Evolutionary conservation across 2,113 vertebrate genomes (phyloP).

Genomic region (Circaetus gallicus): DNA sequence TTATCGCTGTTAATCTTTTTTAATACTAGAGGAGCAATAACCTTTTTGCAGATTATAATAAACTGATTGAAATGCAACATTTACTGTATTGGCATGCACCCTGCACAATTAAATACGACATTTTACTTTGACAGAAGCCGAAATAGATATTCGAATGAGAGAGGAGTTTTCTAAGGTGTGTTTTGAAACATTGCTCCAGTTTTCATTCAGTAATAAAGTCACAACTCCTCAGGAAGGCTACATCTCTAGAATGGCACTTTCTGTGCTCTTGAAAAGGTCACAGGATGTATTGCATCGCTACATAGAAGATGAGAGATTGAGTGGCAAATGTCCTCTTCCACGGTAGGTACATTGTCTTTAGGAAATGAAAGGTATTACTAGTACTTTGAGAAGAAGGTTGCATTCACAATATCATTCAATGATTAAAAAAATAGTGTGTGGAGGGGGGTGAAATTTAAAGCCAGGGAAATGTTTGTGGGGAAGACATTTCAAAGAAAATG

Average conservation of each 20-base stretch:
- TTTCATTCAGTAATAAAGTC: conserved; percentile 98
- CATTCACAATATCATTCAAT: not conserved
- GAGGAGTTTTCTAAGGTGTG: conserved; percentile 99
- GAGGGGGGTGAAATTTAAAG: not conserved
- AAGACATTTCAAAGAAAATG: not conserved
- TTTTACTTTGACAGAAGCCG: conserved; percentile 86
- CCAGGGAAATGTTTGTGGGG: not conserved
- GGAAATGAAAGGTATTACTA: not conserved
- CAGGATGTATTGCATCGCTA: conserved; percentile 93
- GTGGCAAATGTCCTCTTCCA: conserved; percentile 96
- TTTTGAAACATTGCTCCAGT: conserved; percentile 97
- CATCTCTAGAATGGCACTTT: conserved; percentile 97
- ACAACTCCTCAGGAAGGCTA: conserved; percentile 97
- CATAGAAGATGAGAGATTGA: conserved; percentile 93
- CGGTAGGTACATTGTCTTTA: conserved; percentile 70
- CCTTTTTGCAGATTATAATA: not conserved
- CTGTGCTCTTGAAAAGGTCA: conserved; percentile 92
- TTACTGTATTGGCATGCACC: not conserved
- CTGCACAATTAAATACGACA: not conserved
- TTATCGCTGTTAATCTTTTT: not conserved
- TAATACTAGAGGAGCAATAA: not conserved
- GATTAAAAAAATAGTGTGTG: not conserved
- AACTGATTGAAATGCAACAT: not conserved
- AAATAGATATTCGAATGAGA: conserved; percentile 95
- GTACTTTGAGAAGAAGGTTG: not conserved